A percentile compares a stretch with the other conserved stretches of the same genome.
Conservation (phyloP, 2,797 vertebrate genomes). For the Pangasius djambal region DNA sequence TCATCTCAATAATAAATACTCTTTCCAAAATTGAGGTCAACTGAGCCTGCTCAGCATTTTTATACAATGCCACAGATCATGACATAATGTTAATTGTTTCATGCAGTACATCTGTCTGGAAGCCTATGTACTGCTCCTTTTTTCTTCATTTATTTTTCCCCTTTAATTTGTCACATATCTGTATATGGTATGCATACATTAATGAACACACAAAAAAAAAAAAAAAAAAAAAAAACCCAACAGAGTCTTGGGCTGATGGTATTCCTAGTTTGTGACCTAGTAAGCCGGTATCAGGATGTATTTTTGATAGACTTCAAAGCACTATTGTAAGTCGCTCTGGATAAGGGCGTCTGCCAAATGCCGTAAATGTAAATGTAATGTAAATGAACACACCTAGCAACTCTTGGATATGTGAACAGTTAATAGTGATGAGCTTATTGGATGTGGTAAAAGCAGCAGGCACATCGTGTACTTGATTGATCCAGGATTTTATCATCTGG, state of each 20-base stretch:
- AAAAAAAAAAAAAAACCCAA: too few species aligned
- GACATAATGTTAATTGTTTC: neutral
- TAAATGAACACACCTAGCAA: slow-evolving; percentile 69
- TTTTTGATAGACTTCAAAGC: too few species aligned
- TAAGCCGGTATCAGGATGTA: too few species aligned
- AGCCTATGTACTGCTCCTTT: neutral
- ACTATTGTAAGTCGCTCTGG: too few species aligned
- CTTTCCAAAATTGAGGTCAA: neutral
- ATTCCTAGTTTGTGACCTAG: too few species aligned
- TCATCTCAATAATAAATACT: neutral
- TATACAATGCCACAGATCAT: neutral
- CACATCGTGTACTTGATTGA: slow-evolving; percentile 57
- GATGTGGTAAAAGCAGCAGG: slow-evolving; percentile 67
- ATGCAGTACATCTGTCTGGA: neutral
- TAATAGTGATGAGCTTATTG: slow-evolving; percentile 73
- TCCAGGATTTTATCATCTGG: slow-evolving; percentile 71
- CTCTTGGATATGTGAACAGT: slow-evolving; percentile 66
- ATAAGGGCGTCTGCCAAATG: too few species aligned
- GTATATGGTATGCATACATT: neutral
- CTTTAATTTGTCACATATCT: neutral
- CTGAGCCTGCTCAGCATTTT: neutral
- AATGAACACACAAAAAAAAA: slow-evolving; percentile 71
- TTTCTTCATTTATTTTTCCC: neutral
- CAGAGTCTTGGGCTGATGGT: too few species aligned
- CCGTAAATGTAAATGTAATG: too few species aligned